Base-by-base conservation (phyloP, 2,113 vertebrate genomes). In the Neofelis nebulosa region DNA sequence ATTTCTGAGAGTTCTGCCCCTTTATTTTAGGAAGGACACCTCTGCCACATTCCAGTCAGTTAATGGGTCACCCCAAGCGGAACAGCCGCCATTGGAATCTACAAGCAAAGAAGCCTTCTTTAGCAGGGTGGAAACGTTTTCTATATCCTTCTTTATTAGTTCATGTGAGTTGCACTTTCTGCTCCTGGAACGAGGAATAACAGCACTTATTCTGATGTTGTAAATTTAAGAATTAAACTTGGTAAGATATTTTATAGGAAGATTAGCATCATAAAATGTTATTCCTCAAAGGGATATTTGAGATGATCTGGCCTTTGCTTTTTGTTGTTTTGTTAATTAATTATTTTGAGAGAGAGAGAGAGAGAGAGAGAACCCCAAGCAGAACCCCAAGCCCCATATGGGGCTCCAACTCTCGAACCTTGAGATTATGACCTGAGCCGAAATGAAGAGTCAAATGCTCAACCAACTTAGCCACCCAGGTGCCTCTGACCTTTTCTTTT, bases 91-190 rank as follows among this genome's bases (percentile, higher is more conserved):
- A 27, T 98, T 99, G 95, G 99, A 99, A 57, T 99, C 99, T 4
- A 98, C 99, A 33, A 99, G 99, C 98, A 99, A 99, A 98, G 99
- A 99, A 81, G 99, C 99, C 12, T 99, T 99, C 95, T 99, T 99
- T 98, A 99, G 98, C 96, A 98, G 99, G 97, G 99, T 99, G 84
- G 99, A 99, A 93, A 99, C 99, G 0, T 99, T 99, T 98, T 99
- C 99, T 33, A 99, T 99, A 99, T 99, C 99, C 99, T 99, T 99
- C 98, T 93, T 38, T 27, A 50, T 38, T 27, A 45, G 36, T 84
- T 91, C 12, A 4, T 4, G 0, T 76, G 14, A 85, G 11, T 52
- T 83, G 82, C 50, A 52, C n/a, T 82, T 73, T 29, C 23, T 90
- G 55, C 50, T 81, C 25, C 79, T 93, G 31, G 41, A 61, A 61